Evolutionary conservation across 2,888 invertebrate species (phyloP), one percentile per base, ranked within the genome.

Genomic region (Agriopis aurantiaria): DNA sequence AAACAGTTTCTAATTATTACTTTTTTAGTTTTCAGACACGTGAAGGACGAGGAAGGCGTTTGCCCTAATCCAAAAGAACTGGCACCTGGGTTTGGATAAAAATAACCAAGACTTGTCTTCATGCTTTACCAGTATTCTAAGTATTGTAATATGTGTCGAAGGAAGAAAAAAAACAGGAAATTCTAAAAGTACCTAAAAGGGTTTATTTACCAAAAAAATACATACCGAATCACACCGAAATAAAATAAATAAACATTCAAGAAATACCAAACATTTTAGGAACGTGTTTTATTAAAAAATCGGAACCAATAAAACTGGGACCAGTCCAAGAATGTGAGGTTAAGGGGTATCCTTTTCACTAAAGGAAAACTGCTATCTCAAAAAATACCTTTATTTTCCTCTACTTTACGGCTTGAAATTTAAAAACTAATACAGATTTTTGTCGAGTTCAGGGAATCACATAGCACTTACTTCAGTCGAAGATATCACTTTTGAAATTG

Each of bases 11-110:
- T 2, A 55, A 9, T 23, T 10, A 56, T 55, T 56, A 51, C 3
- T 41, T n/a, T 72, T 58, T 66, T 75, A 94, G 93, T 93, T 86
- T 94, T 84, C 88, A 90, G 91, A 69, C 92, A 94, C 71, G 91
- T 91, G 5, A 90, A 89, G 69, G 92, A 93, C 75, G 91, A 92
- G 52, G 91, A 91, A 72, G 88, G 85, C 0, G 73, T 88, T 0
- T 93, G 93, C 77, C 93, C 93, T 12, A 89, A 92, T 73, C 83
- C 85, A 65, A 90, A 84, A 70, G 89, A 89, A 14, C 70, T 92
- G 1, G 78, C 75, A 0, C 65, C 74, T 0, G 84, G 83, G 12
- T 59, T 84, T 3, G 90, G 90, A 70, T 89, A 81, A 74, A 57
- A 75, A 60, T 5, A 11, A 53, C 1, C 11, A 49, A 8, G 14